Conservation (phyloP, 2,888 invertebrate genomes). For the Polydrusus pterygomalis region DNA sequence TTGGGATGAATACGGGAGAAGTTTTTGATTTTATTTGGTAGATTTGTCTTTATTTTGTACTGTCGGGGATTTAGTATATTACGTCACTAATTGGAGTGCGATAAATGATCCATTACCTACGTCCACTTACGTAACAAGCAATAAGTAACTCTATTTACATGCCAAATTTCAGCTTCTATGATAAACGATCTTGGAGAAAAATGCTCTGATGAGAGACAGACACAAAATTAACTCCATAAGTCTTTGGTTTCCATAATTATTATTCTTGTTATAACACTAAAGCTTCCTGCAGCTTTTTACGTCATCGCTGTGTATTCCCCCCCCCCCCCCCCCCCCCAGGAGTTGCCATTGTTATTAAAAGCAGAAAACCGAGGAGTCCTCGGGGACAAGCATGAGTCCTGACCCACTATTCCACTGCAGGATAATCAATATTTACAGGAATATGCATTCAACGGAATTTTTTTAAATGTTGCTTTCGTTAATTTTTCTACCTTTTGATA, state of each 20-base stretch:
- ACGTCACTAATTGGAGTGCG: no score
- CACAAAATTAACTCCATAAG: no score
- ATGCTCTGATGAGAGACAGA: no score
- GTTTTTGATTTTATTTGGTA: background rate
- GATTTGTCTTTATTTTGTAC: background rate
- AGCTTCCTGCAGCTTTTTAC: background rate
- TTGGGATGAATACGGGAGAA: background rate
- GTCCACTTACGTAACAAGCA: no score
- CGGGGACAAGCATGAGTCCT: conserved; percentile 30
- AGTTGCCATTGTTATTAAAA: conserved; percentile 15
- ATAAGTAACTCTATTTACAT: no score
- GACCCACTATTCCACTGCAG: conserved; percentile 37
- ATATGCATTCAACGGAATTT: background rate
- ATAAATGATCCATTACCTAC: no score
- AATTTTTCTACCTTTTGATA: no score
- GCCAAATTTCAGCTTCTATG: no score
- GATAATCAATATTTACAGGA: conserved; percentile 32
- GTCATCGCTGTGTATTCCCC: conserved; percentile 4
- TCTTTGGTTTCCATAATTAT: no score
- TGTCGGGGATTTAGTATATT: no score
- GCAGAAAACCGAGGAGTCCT: conserved; percentile 32
- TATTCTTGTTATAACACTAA: no score
- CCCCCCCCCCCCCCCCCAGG: conserved; percentile 1
- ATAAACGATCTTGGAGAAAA: no score
- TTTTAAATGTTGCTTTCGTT: background rate